Percentiles rank a stretch among this genome's conserved stretches.
Conservation (phyloP, 2,888 invertebrate genomes). For the Marronus borbonicus region DNA sequence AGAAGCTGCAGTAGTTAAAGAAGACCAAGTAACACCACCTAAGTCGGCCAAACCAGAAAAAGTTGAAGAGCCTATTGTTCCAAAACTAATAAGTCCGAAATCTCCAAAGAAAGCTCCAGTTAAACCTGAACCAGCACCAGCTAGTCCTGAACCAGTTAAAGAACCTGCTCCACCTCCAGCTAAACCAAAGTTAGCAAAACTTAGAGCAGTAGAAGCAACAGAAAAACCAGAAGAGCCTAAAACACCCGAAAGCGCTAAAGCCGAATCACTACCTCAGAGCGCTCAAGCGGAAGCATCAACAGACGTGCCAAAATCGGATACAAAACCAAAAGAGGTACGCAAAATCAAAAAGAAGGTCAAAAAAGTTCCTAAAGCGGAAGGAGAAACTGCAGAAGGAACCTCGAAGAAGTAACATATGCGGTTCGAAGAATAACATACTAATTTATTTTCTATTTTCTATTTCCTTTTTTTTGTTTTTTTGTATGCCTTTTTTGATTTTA, state of each 20-base stretch:
- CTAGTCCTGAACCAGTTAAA: constrained; percentile 55
- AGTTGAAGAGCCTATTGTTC: constrained; percentile 38
- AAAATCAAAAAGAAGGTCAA: constrained; percentile 49
- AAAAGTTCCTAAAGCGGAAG: constrained; percentile 46
- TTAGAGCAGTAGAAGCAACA: constrained; percentile 54
- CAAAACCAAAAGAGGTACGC: constrained; percentile 36
- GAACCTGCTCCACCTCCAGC: constrained; percentile 44
- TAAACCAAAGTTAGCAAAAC: constrained; percentile 54
- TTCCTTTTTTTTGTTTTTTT: constrained; percentile 4
- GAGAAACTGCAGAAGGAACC: constrained; percentile 59
- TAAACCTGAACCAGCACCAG: constrained; percentile 20
- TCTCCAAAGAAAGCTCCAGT: constrained; percentile 28
- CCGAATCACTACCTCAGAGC: background rate
- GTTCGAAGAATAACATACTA: background rate
- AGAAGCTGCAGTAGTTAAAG: constrained; percentile 25
- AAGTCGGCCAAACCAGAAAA: constrained; percentile 25
- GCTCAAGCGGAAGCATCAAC: constrained; percentile 16
- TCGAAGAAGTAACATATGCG: constrained; percentile 35
- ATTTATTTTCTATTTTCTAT: constrained; percentile 27
- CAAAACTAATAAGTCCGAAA: constrained; percentile 21
- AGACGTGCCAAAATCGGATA: constrained; percentile 61
- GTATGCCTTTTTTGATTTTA: constrained; percentile 19
- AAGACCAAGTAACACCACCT: background rate
- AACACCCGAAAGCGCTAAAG: constrained; percentile 44
- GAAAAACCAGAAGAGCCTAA: constrained; percentile 49